Evolutionary conservation across 2,113 vertebrate species (phyloP).

Genomic region (Dromaius novaehollandiae): DNA sequence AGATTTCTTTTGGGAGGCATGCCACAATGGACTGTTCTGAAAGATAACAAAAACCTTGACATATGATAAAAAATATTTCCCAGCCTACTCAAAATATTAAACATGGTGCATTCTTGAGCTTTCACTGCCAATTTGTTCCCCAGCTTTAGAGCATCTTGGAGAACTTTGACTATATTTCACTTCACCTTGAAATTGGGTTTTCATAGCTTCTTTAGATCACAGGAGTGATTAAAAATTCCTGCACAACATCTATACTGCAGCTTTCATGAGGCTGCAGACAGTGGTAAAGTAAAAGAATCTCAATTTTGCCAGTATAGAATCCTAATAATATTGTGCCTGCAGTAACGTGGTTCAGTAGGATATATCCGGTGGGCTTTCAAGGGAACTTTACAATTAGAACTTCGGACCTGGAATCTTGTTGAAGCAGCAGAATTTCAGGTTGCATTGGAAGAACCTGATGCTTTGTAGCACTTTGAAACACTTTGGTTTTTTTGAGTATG

Average conservation of each 20-base stretch:
- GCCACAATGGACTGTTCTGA: neutral
- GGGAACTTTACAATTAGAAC: neutral
- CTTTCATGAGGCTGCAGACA: neutral
- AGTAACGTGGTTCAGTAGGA: neutral
- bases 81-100: neutral
- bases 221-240: neutral
- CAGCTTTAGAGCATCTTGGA: neutral
- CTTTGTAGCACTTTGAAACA: neutral
- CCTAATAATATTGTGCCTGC: neutral
- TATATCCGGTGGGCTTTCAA: neutral
- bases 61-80: neutral
- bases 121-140: neutral
- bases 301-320: neutral
- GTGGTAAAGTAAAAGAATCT: neutral
- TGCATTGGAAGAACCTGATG: neutral
- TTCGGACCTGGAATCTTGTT: neutral
- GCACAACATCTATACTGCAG: neutral
- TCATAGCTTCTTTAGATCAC: neutral
- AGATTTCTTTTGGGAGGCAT: slow-evolving; percentile 17
- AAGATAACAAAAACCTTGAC: slow-evolving; percentile 13
- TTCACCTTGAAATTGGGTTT: neutral
- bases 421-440: neutral
- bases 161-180: no score
- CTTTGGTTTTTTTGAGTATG: neutral
- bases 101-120: neutral